Evolutionary conservation across 1,140 invertebrate genomes (phyloP), one percentile per base, ranked within the genome.

Genomic region (Drosophila biarmipes): DNA sequence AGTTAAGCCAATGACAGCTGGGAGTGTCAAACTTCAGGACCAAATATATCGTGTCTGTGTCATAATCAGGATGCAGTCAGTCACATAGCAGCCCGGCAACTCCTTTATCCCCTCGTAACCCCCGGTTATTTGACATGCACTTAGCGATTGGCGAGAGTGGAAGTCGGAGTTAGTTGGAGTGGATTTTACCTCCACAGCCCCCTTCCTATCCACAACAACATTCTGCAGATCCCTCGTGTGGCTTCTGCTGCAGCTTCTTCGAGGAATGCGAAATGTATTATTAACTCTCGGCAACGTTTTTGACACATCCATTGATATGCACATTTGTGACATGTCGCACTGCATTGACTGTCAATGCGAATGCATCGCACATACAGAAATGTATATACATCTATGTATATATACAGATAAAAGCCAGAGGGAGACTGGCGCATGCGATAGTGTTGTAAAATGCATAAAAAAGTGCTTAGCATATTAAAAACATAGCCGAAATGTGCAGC

Each of bases 381-480:
- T 17, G 0, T 17, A 42, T 5, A 42, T 19, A 42, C 10, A 17
- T 7, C 8, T 17, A 42, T 4, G 15, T 42, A 10, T 17, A 27
- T 15, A 61, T 27, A 66, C 14, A 38, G 21, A 68, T 58, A 43
- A 46, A 24, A 54, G 14, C n/a, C 19, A 27, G 17, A 40, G 29
- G 64, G 46, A 40, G 34, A 51, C 46, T 54, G 31, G 24, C 74
- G 46, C 55, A 78, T 78, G 57, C 31, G 74, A 79, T 78, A 79
- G 74, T 78, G 77, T 80, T 80, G 77, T 74, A 74, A 80, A 80
- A 74, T 63, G 77, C 62, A 80, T 79, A 73, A 74, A 80, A 78
- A 73, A 80, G 78, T 80, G 78, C 78, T 80, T 80, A 80, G 78
- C 78, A 80, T 80, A 80, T 80, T 80, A 80, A 80, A 80, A 80